phyloP scores from a whole-genome alignment of 2,797 vertebrate species.

The Chaunax sp. region DNA sequence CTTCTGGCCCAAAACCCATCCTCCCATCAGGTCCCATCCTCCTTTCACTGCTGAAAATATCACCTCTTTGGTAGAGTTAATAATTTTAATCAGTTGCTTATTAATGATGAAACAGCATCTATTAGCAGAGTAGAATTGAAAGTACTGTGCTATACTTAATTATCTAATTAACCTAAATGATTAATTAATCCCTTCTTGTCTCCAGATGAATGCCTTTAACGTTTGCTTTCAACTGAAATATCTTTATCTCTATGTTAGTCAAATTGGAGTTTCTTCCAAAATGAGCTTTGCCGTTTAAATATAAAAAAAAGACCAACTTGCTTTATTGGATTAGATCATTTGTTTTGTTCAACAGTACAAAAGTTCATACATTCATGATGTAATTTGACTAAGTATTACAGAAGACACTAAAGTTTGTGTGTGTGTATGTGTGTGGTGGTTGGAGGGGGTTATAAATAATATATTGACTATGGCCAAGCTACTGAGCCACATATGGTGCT shows the following conservation, averaged over 20 bases:
- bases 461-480: no score
- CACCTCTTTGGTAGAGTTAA: no score
- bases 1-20: no score
- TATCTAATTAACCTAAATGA: not conserved
- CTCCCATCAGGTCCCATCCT: no score
- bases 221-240: not conserved
- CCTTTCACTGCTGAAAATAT: no score
- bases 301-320: not conserved
- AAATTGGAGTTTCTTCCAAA: not conserved
- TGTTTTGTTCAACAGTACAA: not conserved
- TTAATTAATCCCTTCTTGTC: not conserved
- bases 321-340: not conserved
- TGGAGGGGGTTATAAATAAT: no score
- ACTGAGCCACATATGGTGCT: constrained; percentile 17
- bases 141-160: no score
- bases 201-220: not conserved
- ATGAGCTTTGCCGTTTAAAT: not conserved
- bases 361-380: not conserved
- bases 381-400: not conserved
- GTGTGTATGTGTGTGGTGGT: no score
- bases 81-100: no score
- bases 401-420: not conserved
- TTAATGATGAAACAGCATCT: no score
- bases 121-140: no score
- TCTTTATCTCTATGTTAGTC: no score